Base-by-base conservation (phyloP, 1,140 invertebrate genomes). In the Ctenoplectra terminalis region DNA sequence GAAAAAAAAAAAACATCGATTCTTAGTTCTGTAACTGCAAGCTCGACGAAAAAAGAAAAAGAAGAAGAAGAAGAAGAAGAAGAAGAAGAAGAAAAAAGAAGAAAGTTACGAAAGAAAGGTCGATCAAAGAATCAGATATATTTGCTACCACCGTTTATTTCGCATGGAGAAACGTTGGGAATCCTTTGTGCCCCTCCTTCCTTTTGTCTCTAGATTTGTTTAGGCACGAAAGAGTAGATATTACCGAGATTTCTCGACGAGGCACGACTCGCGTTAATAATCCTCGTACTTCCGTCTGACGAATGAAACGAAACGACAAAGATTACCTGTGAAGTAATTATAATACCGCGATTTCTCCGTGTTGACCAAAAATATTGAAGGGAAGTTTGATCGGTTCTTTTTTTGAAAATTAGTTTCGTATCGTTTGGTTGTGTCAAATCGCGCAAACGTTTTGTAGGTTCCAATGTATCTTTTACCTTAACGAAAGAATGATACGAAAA, bases 261-360 rank as follows among this genome's bases (percentile, higher is more conserved):
- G 75, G 61, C 88, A 90, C 89, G 84, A 90, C 78, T 89, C 83
- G 46, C 71, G 79, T 82, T 83, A 76, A 63, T 66, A 56, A 89
- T 85, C 56, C 58, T 50, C n/a, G 61, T 74, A 74, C 84, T 90
- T 90, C 83, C 86, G 85, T 81, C 85, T 89, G 64, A 48, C 60
- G 54, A 52, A 37, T 52, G 8, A 37, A 56, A 84, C 66, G 52
- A 43, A 60, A 31, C 31, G 61, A 77, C 43, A 1, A 26, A 37
- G 34, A 31, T 48, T 48, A n/a, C n/a, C n/a, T n/a, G n/a, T n/a
- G n/a, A n/a, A n/a, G n/a, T n/a, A n/a, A n/a, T n/a, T n/a, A n/a
- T n/a, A n/a, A n/a, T n/a, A n/a, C n/a, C n/a, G n/a, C n/a, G n/a
- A n/a, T n/a, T n/a, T n/a, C n/a, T n/a, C n/a, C n/a, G n/a, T n/a